Percentiles rank a stretch among this genome's conserved stretches.
These are phyloP conservation scores for Podargus strigoides DNA, from an alignment of 2,797 vertebrate species.

Conservation along the genomic window DNA sequence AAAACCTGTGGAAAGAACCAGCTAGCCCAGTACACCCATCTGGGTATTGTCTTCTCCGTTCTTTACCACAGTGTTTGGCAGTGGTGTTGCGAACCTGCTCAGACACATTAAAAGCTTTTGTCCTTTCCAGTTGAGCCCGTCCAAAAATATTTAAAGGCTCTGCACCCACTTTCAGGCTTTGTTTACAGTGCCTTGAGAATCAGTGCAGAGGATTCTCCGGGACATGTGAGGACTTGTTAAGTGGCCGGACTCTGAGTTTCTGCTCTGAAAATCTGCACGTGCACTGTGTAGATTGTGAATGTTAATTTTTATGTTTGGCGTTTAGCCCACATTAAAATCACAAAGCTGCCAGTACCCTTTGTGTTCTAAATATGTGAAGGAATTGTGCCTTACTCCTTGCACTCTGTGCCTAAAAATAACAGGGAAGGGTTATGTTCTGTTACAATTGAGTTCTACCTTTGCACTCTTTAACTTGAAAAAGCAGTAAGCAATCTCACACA, in stretches of 20 bases:
- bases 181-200: neutral
- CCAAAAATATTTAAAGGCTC: neutral
- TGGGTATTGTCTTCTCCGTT: neutral
- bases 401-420: neutral
- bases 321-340: neutral
- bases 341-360: neutral
- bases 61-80: neutral
- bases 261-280: neutral
- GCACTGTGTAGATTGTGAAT: neutral
- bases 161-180: neutral
- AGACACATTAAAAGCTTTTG: neutral
- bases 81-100: neutral
- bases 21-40: rapidly evolving
- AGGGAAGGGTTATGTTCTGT: neutral
- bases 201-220: neutral
- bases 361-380: neutral
- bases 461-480: neutral
- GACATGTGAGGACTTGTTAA: neutral
- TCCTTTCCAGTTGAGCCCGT: neutral
- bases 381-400: neutral
- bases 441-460: neutral
- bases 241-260: neutral
- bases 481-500: neutral
- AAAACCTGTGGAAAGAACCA: neutral
- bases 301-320: neutral